phyloP scores from a whole-genome alignment of 1,140 invertebrate genomes.

The Melitaea cinxia region DNA sequence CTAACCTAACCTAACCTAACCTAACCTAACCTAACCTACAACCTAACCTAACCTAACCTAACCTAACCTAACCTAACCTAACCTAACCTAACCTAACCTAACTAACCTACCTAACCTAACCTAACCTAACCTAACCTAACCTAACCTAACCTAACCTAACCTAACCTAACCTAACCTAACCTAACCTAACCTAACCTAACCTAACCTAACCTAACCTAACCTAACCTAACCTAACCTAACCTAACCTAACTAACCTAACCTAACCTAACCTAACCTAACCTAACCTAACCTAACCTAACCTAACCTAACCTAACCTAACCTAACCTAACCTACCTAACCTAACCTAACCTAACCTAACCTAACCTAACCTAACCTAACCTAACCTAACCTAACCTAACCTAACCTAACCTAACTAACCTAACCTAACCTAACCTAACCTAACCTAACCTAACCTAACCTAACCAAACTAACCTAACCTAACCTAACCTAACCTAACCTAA shows the following conservation, averaged over 20 bases:
- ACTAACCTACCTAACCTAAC: too few relatives aligned
- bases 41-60: slow-evolving; percentile 42
- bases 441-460: not conserved
- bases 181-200: slow-evolving; percentile 19
- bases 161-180: slow-evolving; percentile 47
- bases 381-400: slow-evolving; percentile 19
- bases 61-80: slow-evolving; percentile 47
- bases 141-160: slow-evolving; percentile 44
- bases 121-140: slow-evolving; percentile 46
- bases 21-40: not conserved
- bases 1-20: too few relatives aligned
- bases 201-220: slow-evolving; percentile 15
- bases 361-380: slow-evolving; percentile 16
- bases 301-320: slow-evolving; percentile 19
- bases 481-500: slow-evolving; percentile 10
- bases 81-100: slow-evolving; percentile 44
- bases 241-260: slow-evolving; percentile 6
- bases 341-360: slow-evolving; percentile 19
- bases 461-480: slow-evolving; percentile 2
- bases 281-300: slow-evolving; percentile 19
- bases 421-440: not conserved
- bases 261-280: slow-evolving; percentile 19
- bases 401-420: slow-evolving; percentile 19
- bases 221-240: not conserved
- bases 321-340: too few relatives aligned